These are phyloP conservation scores for Lithobius niger DNA, from an alignment of 1,140 invertebrate species.

Conservation along the genomic window DNA sequence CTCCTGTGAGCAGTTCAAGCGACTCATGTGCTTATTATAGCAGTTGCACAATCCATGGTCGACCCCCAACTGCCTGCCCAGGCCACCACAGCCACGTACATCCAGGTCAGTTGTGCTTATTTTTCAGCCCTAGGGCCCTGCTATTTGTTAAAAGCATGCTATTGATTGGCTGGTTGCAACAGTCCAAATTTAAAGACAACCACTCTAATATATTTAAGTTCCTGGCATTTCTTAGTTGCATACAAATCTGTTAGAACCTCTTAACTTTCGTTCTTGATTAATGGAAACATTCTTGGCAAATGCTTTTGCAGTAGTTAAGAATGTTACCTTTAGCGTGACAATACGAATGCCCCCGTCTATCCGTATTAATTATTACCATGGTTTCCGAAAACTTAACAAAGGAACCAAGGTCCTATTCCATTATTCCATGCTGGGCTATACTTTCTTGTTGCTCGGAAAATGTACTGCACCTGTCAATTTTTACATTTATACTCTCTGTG, in stretches of 20 bases:
- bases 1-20: slow-evolving; percentile 3
- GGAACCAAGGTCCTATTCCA: too few species aligned
- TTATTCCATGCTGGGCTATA: too few species aligned
- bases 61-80: slow-evolving; percentile 11
- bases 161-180: background rate
- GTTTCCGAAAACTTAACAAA: too few species aligned
- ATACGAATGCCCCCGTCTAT: too few species aligned
- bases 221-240: slow-evolving; percentile 12
- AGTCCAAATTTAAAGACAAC: background rate
- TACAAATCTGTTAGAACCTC: slow-evolving; percentile 3
- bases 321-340: too few species aligned
- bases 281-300: slow-evolving; percentile 7
- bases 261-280: background rate
- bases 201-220: background rate
- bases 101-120: slow-evolving; percentile 13
- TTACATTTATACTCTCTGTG: too few species aligned
- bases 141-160: too few species aligned
- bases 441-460: too few species aligned
- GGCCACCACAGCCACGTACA: slow-evolving; percentile 13
- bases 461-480: too few species aligned
- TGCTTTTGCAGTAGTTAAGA: too few species aligned
- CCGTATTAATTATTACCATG: too few species aligned
- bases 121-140: background rate
- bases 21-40: slow-evolving; percentile 11
- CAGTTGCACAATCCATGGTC: slow-evolving; percentile 8